A percentile compares a stretch with the other conserved stretches of the same genome.
These are phyloP conservation scores for Platanista minor DNA, from an alignment of 2,113 vertebrate genomes.

Conservation along the genomic window DNA sequence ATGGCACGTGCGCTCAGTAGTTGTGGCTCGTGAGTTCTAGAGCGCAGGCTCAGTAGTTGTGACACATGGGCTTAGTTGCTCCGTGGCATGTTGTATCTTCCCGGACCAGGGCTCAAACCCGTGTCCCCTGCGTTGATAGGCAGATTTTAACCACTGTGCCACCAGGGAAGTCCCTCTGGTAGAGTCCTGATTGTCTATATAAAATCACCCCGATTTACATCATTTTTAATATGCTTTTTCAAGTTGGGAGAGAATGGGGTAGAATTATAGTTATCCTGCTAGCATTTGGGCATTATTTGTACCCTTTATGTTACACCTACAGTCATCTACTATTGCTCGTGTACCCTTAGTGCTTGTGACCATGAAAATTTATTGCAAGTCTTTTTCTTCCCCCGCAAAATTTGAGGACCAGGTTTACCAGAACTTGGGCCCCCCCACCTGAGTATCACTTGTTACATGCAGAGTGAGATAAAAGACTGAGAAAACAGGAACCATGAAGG, in stretches of 20 bases:
- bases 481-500: not conserved
- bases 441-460: not conserved
- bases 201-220: not conserved
- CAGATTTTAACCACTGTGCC: too few species aligned
- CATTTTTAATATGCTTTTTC: not conserved
- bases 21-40: too few species aligned
- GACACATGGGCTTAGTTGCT: too few species aligned
- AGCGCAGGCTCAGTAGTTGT: too few species aligned
- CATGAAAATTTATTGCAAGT: not conserved
- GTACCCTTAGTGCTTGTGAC: not conserved
- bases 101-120: too few species aligned
- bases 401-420: not conserved
- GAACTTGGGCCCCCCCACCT: not conserved
- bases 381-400: slow-evolving; percentile 12
- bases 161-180: too few species aligned
- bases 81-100: too few species aligned
- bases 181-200: not conserved
- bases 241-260: not conserved
- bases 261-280: not conserved
- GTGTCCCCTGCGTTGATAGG: too few species aligned
- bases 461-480: not conserved
- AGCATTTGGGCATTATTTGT: not conserved
- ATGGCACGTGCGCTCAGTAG: too few species aligned
- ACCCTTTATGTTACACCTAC: not conserved
- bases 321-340: not conserved